Conservation (phyloP, 2,888 invertebrate species). For the Patella ulyssiponensis region DNA sequence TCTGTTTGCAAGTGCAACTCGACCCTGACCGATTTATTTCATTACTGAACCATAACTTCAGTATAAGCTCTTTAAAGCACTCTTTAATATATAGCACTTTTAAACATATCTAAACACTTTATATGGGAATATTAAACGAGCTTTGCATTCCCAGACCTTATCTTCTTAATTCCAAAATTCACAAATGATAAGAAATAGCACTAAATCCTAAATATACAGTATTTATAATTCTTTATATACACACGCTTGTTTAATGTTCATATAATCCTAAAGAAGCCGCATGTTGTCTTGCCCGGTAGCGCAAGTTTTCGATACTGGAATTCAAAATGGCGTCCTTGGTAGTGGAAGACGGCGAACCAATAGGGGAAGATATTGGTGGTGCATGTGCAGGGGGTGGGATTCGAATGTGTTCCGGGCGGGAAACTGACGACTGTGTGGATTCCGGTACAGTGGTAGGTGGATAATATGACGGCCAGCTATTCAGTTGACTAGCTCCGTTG, state of each 20-base stretch:
- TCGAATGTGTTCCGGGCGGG: slow-evolving; percentile 22
- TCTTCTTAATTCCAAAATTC: too few species aligned
- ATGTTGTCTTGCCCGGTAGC: slow-evolving; percentile 56
- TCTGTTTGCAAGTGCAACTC: too few species aligned
- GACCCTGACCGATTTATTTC: too few species aligned
- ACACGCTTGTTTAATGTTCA: slow-evolving; percentile 13
- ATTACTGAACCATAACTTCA: too few species aligned
- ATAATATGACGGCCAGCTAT: slow-evolving; percentile 25
- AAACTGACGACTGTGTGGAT: slow-evolving; percentile 26
- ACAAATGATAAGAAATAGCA: too few species aligned
- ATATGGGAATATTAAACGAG: too few species aligned
- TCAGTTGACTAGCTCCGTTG: slow-evolving; percentile 20
- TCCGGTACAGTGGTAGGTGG: slow-evolving; percentile 25
- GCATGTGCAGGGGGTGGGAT: slow-evolving; percentile 28
- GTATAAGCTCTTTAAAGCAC: too few species aligned
- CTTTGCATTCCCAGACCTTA: too few species aligned
- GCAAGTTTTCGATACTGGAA: slow-evolving; percentile 81
- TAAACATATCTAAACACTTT: too few species aligned
- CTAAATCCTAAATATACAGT: too few species aligned
- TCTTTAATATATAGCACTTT: too few species aligned
- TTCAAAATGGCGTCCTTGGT: slow-evolving; percentile 84
- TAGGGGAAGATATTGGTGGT: slow-evolving; percentile 20
- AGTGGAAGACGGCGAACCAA: slow-evolving; percentile 17
- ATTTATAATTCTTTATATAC: too few species aligned
- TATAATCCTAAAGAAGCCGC: slow-evolving; percentile 46